Evolutionary conservation across 2,797 vertebrate species (phyloP).

Genomic region (Podarcis siculus): DNA sequence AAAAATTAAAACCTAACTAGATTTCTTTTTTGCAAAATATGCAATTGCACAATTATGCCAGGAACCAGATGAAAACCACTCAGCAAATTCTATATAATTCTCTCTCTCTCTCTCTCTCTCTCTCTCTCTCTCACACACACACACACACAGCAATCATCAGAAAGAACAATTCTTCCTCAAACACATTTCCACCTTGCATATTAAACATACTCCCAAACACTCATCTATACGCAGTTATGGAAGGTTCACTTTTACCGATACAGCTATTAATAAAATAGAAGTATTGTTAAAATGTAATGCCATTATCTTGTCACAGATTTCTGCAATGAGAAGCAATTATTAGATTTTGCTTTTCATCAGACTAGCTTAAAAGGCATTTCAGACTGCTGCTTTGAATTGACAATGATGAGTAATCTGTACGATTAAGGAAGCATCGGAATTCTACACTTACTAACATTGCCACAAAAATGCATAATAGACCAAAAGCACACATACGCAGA

Average conservation of each 20-base stretch:
- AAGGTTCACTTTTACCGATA: constrained; percentile 68
- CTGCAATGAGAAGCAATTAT: constrained; percentile 69
- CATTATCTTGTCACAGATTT: constrained; percentile 74
- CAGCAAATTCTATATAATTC: constrained; percentile 36
- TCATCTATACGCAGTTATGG: constrained; percentile 57
- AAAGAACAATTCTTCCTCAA: constrained; percentile 40
- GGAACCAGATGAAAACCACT: constrained; percentile 40
- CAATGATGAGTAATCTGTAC: constrained; percentile 76
- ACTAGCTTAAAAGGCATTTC: constrained; percentile 74
- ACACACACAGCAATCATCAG: too few species aligned
- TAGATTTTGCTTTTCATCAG: constrained; percentile 76
- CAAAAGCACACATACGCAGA: constrained; percentile 57
- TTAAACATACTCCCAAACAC: constrained; percentile 59
- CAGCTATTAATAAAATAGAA: constrained; percentile 65
- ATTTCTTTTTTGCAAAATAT: constrained; percentile 11
- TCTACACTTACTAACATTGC: constrained; percentile 72
- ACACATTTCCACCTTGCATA: constrained; percentile 61
- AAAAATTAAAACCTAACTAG: constrained; percentile 45
- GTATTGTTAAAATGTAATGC: constrained; percentile 64
- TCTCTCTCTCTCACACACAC: too few species aligned
- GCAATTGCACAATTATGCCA: constrained; percentile 57
- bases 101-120: too few species aligned
- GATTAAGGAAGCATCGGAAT: constrained; percentile 75
- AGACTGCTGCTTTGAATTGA: constrained; percentile 75
- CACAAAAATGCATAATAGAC: constrained; percentile 67